These are phyloP conservation scores for Agonum fuliginosum DNA, from an alignment of 2,888 invertebrate genomes.

Conservation along the genomic window DNA sequence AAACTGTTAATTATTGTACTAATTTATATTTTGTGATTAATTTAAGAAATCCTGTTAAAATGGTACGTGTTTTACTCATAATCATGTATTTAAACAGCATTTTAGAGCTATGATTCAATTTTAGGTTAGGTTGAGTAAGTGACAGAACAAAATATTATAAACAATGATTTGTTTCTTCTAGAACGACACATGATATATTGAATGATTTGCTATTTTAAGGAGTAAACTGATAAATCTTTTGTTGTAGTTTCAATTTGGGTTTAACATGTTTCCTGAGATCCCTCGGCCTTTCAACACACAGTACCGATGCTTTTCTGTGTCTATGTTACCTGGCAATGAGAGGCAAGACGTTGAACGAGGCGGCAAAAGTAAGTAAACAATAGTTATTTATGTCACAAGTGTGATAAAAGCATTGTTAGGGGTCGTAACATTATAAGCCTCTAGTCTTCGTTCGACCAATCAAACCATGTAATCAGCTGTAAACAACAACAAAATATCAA, in stretches of 20 bases:
- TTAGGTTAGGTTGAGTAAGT: slow-evolving; percentile 6
- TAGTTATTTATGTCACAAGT: background rate
- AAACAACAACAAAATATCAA: too few relatives aligned
- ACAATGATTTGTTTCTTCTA: background rate
- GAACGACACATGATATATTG: background rate
- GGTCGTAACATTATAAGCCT: background rate
- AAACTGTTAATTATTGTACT: background rate
- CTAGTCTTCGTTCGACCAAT: too few relatives aligned
- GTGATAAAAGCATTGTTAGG: slow-evolving; percentile 32
- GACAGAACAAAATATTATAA: slow-evolving; percentile 20
- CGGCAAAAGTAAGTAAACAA: slow-evolving; percentile 87
- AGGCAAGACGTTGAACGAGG: slow-evolving; percentile 96
- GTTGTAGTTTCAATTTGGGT: slow-evolving; percentile 86
- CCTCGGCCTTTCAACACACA: slow-evolving; percentile 87
- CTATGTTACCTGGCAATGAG: slow-evolving; percentile 96
- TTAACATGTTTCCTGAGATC: slow-evolving; percentile 91
- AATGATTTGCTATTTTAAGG: background rate
- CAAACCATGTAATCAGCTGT: too few relatives aligned
- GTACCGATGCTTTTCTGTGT: slow-evolving; percentile 94
- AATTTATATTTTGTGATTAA: background rate
- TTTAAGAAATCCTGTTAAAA: slow-evolving; percentile 10
- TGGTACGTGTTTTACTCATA: background rate
- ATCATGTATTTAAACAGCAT: background rate
- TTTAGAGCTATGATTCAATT: background rate
- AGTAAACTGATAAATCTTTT: slow-evolving; percentile 8